Evolutionary conservation across 2,888 invertebrate genomes (phyloP), one percentile per base, ranked within the genome.

Genomic region (Tipula vernalis): DNA sequence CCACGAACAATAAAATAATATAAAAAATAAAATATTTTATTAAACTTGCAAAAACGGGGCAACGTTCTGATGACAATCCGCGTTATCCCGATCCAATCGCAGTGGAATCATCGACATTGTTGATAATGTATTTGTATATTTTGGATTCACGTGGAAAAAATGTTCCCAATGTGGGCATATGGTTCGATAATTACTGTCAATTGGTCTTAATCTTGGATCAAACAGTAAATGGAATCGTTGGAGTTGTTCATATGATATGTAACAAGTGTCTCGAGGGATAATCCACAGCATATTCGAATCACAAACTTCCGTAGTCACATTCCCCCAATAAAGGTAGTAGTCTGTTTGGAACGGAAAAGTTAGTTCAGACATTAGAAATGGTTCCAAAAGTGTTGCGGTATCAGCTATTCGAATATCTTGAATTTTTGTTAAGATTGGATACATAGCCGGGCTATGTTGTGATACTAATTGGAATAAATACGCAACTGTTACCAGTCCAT

Each of bases 291-390:
- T 91, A 0, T 91, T 91, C 88, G 92, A 92, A 0, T 91, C 89
- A 15, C 93, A 93, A 4, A 89, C 90, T 0, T 90, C 90, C 0
- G 93, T 93, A 0, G 89, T 90, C 84, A 95, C 89, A 13, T 91
- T 92, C 10, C 95, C 95, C 93, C 94, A 94, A 89, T 95, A 95
- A 0, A 94, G 88, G 88, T 94, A 94, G 89, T 94, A 95, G 89
- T 95, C 95, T 88, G 92, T 91, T 10, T 89, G 89, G 89, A 95
- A 95, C 89, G 93, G 92, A 2, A 92, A 92, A 6, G 95, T 87
- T 0, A 94, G 90, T 1, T 90, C 90, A 2, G 91, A 91, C 89
- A 95, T 90, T 0, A 93, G 92, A 18, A 91, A 90, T 0, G 93
- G 93, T 0, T 92, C 91, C 15, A 95, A 90, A 13, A 93, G 92